Evolutionary conservation across 2,113 vertebrate species (phyloP).

Genomic region (Passerina amoena): DNA sequence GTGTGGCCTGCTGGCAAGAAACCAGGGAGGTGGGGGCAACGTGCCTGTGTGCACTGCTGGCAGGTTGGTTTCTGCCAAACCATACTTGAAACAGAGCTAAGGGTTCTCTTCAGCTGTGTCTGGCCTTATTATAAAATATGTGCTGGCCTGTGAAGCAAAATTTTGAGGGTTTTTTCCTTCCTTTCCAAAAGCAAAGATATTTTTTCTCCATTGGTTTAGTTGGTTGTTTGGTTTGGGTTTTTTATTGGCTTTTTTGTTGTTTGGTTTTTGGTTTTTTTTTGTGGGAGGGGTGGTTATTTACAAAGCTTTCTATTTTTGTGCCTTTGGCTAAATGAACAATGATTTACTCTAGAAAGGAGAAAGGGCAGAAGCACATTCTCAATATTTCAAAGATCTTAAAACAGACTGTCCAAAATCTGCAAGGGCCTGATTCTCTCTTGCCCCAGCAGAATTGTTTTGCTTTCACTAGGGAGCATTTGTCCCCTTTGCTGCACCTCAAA

Average conservation of each 20-base stretch:
- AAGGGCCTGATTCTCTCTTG: no score
- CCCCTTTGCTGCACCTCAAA: not conserved
- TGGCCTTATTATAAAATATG: not conserved
- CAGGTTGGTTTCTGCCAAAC: not conserved
- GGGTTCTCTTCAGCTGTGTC: not conserved
- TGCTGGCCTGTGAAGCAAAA: not conserved
- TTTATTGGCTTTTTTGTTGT: not conserved
- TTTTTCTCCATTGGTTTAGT: not conserved
- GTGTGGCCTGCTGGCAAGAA: not conserved
- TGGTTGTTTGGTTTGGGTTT: not conserved
- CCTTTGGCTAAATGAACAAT: not conserved
- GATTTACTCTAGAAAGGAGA: not conserved
- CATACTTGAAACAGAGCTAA: not conserved
- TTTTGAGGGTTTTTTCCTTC: not conserved
- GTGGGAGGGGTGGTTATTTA: not conserved
- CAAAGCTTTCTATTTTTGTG: not conserved
- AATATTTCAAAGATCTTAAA: not conserved
- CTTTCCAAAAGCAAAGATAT: not conserved
- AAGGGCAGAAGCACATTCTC: no score
- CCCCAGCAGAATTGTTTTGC: not conserved
- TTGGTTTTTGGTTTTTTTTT: not conserved
- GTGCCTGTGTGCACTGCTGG: not conserved
- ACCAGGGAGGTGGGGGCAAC: rapidly evolving
- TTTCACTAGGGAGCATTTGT: not conserved
- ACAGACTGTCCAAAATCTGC: not conserved